A percentile compares a stretch with the other conserved stretches of the same genome.
Conservation (phyloP, 2,797 vertebrate genomes). For the Graptemys geographica region DNA sequence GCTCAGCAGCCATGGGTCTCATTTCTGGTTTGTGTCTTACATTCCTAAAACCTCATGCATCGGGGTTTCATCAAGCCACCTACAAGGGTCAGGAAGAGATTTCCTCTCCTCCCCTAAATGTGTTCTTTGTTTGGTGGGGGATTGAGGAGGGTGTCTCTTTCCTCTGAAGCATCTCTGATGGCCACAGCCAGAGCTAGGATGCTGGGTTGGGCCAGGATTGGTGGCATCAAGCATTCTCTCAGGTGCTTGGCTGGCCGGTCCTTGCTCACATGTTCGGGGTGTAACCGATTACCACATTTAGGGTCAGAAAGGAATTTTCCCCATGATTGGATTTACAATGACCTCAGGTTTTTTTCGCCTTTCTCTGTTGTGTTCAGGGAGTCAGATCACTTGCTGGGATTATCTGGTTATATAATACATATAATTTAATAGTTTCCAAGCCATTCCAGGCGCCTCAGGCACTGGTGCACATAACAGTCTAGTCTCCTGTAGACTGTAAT, state of each 20-base stretch:
- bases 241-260: not conserved
- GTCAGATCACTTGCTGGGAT: too few relatives aligned
- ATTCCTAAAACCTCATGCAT: not conserved
- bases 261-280: not conserved
- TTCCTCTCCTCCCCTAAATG: not conserved
- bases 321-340: too few relatives aligned
- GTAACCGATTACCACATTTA: not conserved
- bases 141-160: not conserved
- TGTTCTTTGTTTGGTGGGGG: not conserved
- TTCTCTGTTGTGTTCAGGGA: too few relatives aligned
- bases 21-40: not conserved
- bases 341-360: too few relatives aligned
- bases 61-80: not conserved
- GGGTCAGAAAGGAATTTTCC: not conserved
- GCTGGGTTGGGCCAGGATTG: not conserved
- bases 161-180: not conserved
- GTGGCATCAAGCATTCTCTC: not conserved
- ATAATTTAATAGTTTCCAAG: too few relatives aligned
- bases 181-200: not conserved
- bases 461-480: not conserved
- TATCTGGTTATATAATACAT: too few relatives aligned
- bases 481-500: not conserved
- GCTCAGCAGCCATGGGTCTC: not conserved
- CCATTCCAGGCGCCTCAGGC: not conserved
- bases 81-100: not conserved